Conservation (phyloP, 2,888 invertebrate genomes). For the Rugalucina vietnamica region DNA sequence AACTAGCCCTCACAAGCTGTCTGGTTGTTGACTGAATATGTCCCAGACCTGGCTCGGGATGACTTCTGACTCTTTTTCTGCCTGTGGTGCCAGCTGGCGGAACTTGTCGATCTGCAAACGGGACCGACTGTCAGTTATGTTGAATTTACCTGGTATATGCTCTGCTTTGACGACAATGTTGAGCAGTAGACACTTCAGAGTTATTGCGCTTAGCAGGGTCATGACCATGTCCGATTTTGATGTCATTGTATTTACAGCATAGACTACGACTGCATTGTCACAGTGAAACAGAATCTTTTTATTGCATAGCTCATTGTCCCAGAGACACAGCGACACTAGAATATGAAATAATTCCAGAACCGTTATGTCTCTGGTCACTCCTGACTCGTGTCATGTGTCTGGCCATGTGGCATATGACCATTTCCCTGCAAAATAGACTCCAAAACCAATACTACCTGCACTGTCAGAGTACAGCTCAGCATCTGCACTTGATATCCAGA, state of each 20-base stretch:
- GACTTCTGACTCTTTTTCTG: no score
- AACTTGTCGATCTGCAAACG: no score
- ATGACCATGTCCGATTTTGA: conserved; percentile 25
- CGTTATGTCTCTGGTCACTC: conserved; percentile 12
- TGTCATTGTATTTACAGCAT: conserved; percentile 31
- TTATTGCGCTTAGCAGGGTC: conserved; percentile 13
- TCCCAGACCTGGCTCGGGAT: no score
- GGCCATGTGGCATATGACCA: conserved; percentile 19
- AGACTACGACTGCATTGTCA: conserved; percentile 39
- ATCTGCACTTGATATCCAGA: neutral
- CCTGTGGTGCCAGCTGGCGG: no score
- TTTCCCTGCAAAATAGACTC: conserved; percentile 24
- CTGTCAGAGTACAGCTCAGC: neutral
- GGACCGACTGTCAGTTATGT: no score
- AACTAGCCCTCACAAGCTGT: no score
- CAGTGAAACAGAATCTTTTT: conserved; percentile 30
- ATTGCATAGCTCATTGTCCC: conserved; percentile 19
- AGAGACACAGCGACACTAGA: conserved; percentile 36
- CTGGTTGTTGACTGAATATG: no score
- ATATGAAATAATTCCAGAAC: conserved; percentile 32
- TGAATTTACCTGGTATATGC: no score
- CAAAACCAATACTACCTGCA: conserved; percentile 14
- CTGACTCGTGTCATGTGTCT: neutral
- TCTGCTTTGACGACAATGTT: conserved; percentile 37
- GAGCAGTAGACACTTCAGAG: conserved; percentile 24